Base-by-base conservation (phyloP, 2,113 vertebrate species). In the Brachyhypopomus gauderio region DNA sequence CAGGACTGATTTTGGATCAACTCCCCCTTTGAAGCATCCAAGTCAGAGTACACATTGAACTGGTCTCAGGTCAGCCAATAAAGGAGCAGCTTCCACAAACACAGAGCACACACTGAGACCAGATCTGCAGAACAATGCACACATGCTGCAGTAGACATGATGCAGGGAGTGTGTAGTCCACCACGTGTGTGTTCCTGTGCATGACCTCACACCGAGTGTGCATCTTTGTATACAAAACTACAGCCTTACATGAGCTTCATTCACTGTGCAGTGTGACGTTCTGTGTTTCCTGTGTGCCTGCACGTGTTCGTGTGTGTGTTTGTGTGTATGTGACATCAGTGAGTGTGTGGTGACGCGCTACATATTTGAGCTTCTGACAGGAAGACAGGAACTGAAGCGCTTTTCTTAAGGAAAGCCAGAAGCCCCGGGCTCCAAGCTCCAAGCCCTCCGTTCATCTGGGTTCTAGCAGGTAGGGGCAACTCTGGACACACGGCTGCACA, bases 81-180 rank as follows among this genome's bases (percentile, higher is more conserved):
- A 27, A 62, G 12, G 8, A n/a, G 60, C 63, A 22, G 52, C 63
- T 70, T 60, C 27, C 34, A 63, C 59, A 58, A 8, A 70, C 58
- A 20, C 66, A 14, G 17, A 52, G 84, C 67, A 80, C 58, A 85
- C 62, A 80, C 87, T 84, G 84, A 86, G 70, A 87, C 56, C 71
- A 63, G 75, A 79, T 69, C 69, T 82, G 34, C 60, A 75, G 30
- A 78, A 77, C 52, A 38, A 85, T 69, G 78, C 80, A 81, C 84
- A 63, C 81, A 85, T 85, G 81, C 81, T 55, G 67, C 75, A n/a
- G 81, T 52, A 83, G 60, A 80, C 48, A 81, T 3, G 41, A 77
- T 34, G 60, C 66, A 3, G 48, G 77, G 27, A 58, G 56, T 52
- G 55, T 73, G 58, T 70, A 72, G 38, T 80, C 60, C 75, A 52